These are phyloP conservation scores for Trisateles emortualis DNA, from an alignment of 2,888 invertebrate genomes.

Conservation along the genomic window DNA sequence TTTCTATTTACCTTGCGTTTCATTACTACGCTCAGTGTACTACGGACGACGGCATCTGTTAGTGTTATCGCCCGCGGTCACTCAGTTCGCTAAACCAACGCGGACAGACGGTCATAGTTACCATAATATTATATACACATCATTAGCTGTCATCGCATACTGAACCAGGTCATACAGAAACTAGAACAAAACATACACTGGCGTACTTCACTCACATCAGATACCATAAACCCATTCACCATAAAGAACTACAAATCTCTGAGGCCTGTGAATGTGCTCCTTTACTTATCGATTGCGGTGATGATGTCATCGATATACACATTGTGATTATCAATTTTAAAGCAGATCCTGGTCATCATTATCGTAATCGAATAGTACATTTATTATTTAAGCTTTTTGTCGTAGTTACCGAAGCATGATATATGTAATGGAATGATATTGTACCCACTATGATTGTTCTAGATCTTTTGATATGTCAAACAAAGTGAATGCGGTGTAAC, in stretches of 20 bases:
- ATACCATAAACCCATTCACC: constrained; percentile 80
- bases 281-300: constrained; percentile 70
- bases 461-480: constrained; percentile 28
- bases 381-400: constrained; percentile 68
- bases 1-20: constrained; percentile 68
- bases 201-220: constrained; percentile 84
- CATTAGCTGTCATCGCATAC: constrained; percentile 80
- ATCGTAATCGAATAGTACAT: constrained; percentile 71
- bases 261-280: constrained; percentile 81
- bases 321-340: constrained; percentile 3
- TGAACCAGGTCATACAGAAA: constrained; percentile 78
- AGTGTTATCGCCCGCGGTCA: constrained; percentile 55
- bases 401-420: constrained; percentile 70
- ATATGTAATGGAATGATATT: constrained; percentile 51
- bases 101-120: constrained; percentile 48
- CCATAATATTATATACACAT: constrained; percentile 67
- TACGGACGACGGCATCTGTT: constrained; percentile 64
- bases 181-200: constrained; percentile 81
- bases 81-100: constrained; percentile 60
- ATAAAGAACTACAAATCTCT: constrained; percentile 74
- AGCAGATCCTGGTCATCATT: constrained; percentile 20
- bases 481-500: constrained; percentile 23
- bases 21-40: constrained; percentile 79
- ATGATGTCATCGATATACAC: constrained; percentile 32
- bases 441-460: constrained; percentile 22